Conservation (phyloP, 2,113 vertebrate species). For the Semnopithecus entellus region DNA sequence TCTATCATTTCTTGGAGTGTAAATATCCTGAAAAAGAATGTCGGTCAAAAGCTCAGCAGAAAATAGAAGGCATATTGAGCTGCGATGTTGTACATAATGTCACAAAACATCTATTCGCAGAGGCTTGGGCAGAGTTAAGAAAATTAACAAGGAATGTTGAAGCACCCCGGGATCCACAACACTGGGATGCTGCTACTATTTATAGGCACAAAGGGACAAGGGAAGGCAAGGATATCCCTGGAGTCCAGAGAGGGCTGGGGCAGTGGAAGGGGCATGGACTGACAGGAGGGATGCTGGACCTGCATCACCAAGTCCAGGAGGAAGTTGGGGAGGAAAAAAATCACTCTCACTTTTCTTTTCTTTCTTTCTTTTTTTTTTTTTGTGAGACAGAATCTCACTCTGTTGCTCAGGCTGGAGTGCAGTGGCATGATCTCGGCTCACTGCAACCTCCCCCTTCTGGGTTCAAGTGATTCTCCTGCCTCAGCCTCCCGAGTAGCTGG, state of each 20-base stretch:
- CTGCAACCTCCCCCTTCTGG: no score
- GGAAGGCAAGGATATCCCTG: background rate
- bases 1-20: slow-evolving; percentile 14
- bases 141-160: background rate
- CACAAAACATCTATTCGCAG: background rate
- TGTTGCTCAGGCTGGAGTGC: no score
- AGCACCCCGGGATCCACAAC: no score
- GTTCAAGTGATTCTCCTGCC: no score
- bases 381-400: no score
- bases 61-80: background rate
- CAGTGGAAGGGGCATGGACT: background rate
- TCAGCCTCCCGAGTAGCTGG: no score
- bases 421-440: no score
- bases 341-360: background rate
- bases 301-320: background rate
- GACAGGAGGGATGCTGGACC: background rate
- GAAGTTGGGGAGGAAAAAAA: background rate
- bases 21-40: slow-evolving; percentile 14
- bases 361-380: no score
- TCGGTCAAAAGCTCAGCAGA: background rate
- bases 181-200: background rate
- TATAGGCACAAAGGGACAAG: background rate
- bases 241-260: background rate
- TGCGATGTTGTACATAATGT: background rate
- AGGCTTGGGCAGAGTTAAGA: background rate